Evolutionary conservation across 2,797 vertebrate genomes (phyloP), one percentile per base, ranked within the genome.

Genomic region (Buceros bicornis): DNA sequence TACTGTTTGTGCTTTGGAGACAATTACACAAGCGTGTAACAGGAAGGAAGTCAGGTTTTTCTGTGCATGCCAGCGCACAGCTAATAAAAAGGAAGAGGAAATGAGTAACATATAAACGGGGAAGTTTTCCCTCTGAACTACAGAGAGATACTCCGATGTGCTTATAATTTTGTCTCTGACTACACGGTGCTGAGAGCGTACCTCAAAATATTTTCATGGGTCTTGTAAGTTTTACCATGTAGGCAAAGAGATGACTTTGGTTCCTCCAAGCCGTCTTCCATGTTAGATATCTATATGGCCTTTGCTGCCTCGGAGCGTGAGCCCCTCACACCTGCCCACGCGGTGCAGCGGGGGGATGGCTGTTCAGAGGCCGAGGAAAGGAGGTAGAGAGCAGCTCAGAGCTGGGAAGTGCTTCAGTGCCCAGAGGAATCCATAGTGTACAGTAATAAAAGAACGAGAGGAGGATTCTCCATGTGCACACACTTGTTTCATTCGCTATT

Each of bases 1-100:
- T 89, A 92, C 77, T 96, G 78, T 95, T 64, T 73, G 43, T 62
- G 48, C 74, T 89, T 84, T 57, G 83, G 56, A 90, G 78, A 92
- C 78, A 90, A 92, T 95, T 78, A 71, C 56, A 82, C 47, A 84
- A 96, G 74, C 61, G 65, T 95, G 10, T 82, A 82, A 95, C 81
- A 90, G 96, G 96, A 97, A 97, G 95, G 96, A 96, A 84, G 85
- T 25, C 17, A 26, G 29, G 37, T 89, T 95, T 97, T 95, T 89
- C 85, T 10, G 42, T 85, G 83, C 61, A 33, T 37, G 91, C 89
- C 91, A 96, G 54, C 81, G 70, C 56, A 40, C 0, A 1, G 83
- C 95, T 89, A 97, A 96, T 94, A 95, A 95, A 96, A 85, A 95
- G 93, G 94, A 97, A 97, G 71, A 65, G 96, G 96, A 96, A 95